Base-by-base conservation (phyloP, 2,797 vertebrate species). In the Salmo trutta region DNA sequence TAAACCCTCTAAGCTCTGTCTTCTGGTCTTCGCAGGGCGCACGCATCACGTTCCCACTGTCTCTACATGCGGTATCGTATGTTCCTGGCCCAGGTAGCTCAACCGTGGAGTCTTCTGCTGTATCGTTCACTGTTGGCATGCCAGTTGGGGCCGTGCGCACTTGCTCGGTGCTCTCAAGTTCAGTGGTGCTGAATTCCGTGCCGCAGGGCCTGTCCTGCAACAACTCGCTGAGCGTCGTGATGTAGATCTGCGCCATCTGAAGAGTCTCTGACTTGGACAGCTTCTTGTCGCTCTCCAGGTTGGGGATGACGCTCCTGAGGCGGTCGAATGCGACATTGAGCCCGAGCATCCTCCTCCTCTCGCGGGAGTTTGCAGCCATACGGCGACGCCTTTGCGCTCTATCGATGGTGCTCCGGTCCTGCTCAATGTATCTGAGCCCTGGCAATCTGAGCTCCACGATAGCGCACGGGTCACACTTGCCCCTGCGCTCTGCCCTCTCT, bases 201-300 rank as follows among this genome's bases (percentile, higher is more conserved):
- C 66, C 79, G 15, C 80, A 53, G 52, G 74, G 36, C 14, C 73
- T 84, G 47, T 88, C 88, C 79, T 90, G 82, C 5, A 95, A 91
- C 74, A 95, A 84, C 69, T 94, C 93, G 76, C 88, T 92, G n/a
- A 95, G 93, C 0, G 93, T 93, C 62, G 88, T 67, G 85, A 95
- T 95, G 90, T 95, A 95, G 14, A 95, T 95, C 89, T 95, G 93
- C 3, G 95, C 95, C 94, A 95, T 94, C 68, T 95, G 94, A 16
- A 95, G 90, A 0, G 95, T 95, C 84, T 96, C 95, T 0, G 94
- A 95, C 24, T 96, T 96, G 83, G 95, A 96, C 10, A 95, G 90
- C 77, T 94, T 95, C 81, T 88, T 90, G 74, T 94, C 90, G 83
- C 90, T 93, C 65, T 94, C 91, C 86, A 93, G 87, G 72, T 93